These are phyloP conservation scores for Larimichthys polyactis DNA, from an alignment of 2,113 vertebrate genomes.

Conservation along the genomic window DNA sequence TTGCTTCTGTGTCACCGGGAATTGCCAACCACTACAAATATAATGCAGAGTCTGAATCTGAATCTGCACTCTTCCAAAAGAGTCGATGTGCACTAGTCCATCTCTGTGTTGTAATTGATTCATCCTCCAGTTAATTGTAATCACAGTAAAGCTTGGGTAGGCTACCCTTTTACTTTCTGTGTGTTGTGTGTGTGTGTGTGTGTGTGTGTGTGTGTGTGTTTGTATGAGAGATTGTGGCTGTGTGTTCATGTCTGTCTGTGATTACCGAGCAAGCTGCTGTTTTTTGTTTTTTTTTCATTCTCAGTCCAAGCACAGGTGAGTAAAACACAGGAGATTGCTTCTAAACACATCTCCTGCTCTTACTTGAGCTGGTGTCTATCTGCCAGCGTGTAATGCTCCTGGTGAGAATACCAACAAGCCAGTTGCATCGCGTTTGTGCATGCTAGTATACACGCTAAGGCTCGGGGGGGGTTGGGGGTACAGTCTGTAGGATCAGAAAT, in stretches of 20 bases:
- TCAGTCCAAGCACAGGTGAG: conserved; percentile 51
- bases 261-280: conserved; percentile 2
- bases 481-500: conserved; percentile 65
- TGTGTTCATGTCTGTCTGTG: conserved; percentile 14
- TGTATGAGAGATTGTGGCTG: conserved; percentile 9
- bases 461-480: conserved; percentile 18
- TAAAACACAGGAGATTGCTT: conserved; percentile 56
- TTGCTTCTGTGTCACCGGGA: conserved; percentile 31
- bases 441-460: conserved; percentile 38
- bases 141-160: conserved; percentile 51
- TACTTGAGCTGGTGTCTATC: conserved; percentile 57
- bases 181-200: background rate
- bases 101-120: conserved; percentile 57
- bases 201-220: background rate
- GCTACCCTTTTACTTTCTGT: background rate
- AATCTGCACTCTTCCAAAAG: conserved; percentile 56
- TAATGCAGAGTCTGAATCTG: conserved; percentile 49
- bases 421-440: conserved; percentile 21
- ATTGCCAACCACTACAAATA: conserved; percentile 46
- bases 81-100: conserved; percentile 42
- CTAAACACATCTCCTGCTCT: conserved; percentile 50
- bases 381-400: conserved; percentile 57
- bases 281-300: conserved; percentile 35
- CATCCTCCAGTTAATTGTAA: conserved; percentile 60
- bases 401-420: conserved; percentile 67